Evolutionary conservation across 2,888 invertebrate genomes (phyloP).

Genomic region (Oscheius sp.): DNA sequence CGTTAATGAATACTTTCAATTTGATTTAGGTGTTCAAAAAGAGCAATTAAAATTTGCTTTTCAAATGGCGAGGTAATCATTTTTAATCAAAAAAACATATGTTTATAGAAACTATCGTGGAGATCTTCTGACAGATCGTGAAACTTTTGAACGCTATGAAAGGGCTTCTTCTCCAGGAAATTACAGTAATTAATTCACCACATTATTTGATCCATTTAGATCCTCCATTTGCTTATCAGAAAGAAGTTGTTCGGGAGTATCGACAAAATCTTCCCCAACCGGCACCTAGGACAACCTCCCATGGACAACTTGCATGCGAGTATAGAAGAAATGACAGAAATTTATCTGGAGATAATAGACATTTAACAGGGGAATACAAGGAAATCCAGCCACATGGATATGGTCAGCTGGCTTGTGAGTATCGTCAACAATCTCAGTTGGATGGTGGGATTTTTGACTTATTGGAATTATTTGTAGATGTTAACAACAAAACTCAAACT

Average conservation of each 20-base stretch:
- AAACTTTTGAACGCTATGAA: slow-evolving; percentile 63
- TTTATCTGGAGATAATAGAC: slow-evolving; percentile 1
- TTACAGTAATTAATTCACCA: neutral
- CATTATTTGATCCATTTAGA: neutral
- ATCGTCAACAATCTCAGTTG: slow-evolving; percentile 7
- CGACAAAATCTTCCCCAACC: slow-evolving; percentile 14
- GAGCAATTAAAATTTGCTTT: too few relatives aligned
- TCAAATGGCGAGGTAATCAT: slow-evolving; percentile 20
- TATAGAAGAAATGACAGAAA: slow-evolving; percentile 16
- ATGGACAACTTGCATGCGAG: slow-evolving; percentile 36
- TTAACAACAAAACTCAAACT: slow-evolving; percentile 26
- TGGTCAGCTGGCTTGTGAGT: slow-evolving; percentile 8
- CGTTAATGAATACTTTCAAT: neutral
- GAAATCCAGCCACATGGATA: slow-evolving; percentile 1
- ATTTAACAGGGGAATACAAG: slow-evolving; percentile 22
- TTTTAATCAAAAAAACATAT: too few relatives aligned
- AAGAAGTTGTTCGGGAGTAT: slow-evolving; percentile 38
- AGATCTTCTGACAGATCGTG: slow-evolving; percentile 49
- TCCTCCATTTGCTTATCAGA: neutral
- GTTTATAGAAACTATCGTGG: neutral
- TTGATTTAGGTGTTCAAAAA: neutral
- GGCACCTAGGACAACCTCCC: slow-evolving; percentile 2
- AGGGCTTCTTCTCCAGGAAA: slow-evolving; percentile 32
- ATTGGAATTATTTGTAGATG: neutral
- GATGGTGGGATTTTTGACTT: neutral